These are phyloP conservation scores for Staurois parvus DNA, from an alignment of 2,797 vertebrate species.

Conservation along the genomic window DNA sequence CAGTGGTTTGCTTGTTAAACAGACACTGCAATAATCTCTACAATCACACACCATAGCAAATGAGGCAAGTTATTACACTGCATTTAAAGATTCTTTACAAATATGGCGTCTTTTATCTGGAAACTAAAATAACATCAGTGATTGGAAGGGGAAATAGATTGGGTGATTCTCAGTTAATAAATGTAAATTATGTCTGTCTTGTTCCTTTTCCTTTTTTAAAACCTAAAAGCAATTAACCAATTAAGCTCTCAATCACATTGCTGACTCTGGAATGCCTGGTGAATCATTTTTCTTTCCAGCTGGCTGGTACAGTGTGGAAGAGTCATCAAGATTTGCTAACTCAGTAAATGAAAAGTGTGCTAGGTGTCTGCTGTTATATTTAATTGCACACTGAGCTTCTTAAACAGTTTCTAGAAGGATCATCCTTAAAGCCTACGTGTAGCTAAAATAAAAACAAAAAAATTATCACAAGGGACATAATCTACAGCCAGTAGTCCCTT, in stretches of 20 bases:
- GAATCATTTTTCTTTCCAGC: constrained; percentile 27
- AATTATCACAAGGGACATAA: no score
- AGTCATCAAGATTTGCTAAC: constrained; percentile 12
- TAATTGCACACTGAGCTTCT: not conserved
- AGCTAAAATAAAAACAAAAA: no score
- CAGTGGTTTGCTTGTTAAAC: constrained; percentile 11
- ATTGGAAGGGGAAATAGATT: not conserved
- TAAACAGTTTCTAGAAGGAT: not conserved
- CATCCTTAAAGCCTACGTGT: no score
- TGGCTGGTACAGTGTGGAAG: constrained; percentile 8
- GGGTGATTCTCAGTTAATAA: constrained; percentile 48
- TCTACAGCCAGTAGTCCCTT: no score
- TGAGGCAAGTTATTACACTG: constrained; percentile 26
- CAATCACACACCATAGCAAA: constrained; percentile 10
- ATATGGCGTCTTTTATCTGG: constrained; percentile 10
- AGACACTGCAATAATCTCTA: constrained; percentile 17
- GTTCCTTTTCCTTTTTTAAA: not conserved
- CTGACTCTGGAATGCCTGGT: constrained; percentile 21
- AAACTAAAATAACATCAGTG: not conserved
- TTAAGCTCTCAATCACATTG: constrained; percentile 5
- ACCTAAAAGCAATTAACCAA: constrained; percentile 14
- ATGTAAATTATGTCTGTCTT: constrained; percentile 33
- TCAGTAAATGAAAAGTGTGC: not conserved
- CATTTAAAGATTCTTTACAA: constrained; percentile 3
- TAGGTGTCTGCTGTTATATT: not conserved